Percentiles rank a stretch among this genome's conserved stretches.
These are phyloP conservation scores for Aleiodes leptofemur DNA, from an alignment of 2,888 invertebrate genomes.

Conservation along the genomic window DNA sequence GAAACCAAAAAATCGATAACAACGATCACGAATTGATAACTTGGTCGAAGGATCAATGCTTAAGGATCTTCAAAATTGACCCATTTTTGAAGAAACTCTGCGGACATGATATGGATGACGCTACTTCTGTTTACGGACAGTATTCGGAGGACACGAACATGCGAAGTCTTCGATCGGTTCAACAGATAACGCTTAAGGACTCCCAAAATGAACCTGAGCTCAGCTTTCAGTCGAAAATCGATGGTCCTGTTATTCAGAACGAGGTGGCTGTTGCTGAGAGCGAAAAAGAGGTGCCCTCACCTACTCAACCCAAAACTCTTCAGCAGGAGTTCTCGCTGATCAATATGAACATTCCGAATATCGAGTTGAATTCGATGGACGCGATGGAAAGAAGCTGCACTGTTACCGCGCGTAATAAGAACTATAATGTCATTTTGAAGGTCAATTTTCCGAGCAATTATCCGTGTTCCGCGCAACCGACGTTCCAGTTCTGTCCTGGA, in stretches of 20 bases:
- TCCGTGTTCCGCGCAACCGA: slow-evolving; percentile 81
- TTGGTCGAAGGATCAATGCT: slow-evolving; percentile 95
- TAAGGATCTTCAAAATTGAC: slow-evolving; percentile 94
- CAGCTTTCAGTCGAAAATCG: slow-evolving; percentile 64
- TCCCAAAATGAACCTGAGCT: slow-evolving; percentile 68
- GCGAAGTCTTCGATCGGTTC: slow-evolving; percentile 69
- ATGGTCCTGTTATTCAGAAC: slow-evolving; percentile 60
- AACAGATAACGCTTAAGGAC: slow-evolving; percentile 66
- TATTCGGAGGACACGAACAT: slow-evolving; percentile 71
- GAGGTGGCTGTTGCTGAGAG: slow-evolving; percentile 63
- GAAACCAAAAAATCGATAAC: slow-evolving; percentile 81
- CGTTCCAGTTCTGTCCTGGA: slow-evolving; percentile 82
- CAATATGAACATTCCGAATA: slow-evolving; percentile 85
- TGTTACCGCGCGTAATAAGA: slow-evolving; percentile 78
- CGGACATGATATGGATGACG: slow-evolving; percentile 81
- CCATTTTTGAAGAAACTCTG: slow-evolving; percentile 89
- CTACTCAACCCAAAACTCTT: slow-evolving; percentile 79
- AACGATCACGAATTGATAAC: slow-evolving; percentile 91
- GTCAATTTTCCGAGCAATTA: slow-evolving; percentile 85
- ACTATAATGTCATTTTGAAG: slow-evolving; percentile 78
- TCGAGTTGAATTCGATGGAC: slow-evolving; percentile 81
- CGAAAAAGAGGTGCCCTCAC: slow-evolving; percentile 69
- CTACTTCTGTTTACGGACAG: slow-evolving; percentile 69
- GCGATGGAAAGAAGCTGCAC: slow-evolving; percentile 78
- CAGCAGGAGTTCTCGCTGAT: slow-evolving; percentile 87